Base-by-base conservation (phyloP, 2,888 invertebrate species). In the Mylabris sibirica region DNA sequence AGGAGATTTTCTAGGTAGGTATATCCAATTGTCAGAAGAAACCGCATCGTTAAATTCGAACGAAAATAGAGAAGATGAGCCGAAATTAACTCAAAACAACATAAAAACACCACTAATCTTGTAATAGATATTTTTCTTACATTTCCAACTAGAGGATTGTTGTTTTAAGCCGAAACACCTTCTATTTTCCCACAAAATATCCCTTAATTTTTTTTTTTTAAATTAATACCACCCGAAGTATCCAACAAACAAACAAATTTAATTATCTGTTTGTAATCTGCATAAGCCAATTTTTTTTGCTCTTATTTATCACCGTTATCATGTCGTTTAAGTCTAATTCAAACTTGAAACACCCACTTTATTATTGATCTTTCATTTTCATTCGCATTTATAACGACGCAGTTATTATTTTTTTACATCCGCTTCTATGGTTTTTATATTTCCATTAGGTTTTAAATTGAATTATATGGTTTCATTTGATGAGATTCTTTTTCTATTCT, bases 361-460 rank as follows among this genome's bases (percentile, higher is more conserved):
- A 53, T 53, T 57, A 57, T 57, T 26, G 57, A 57, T 57, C 26
- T 57, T 57, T 2, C 26, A 57, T 57, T 57, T 57, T 5, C 12
- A 26, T 26, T 57, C 22, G 6, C n/a, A 49, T 20, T 49, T 49
- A 20, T 20, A 20, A 49, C 49, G 49, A 49, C 20, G 49, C 49
- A 17, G 17, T n/a, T n/a, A 2, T 38, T 3, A 2, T 41, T 41
- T 20, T 49, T 20, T 20, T 20, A 60, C 64, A 20, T 38, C 38
- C 60, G 8, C 5, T 30, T 30, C 63, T 59, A 69, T 69, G 65
- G 66, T 69, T 69, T 69, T 69, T 63, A 64, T 64, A 63, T 70
- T 70, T 67, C 69, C 66, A 64, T 66, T 66, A 69, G 60, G 38
- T 69, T 59, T 66, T 61, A 70, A 70, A 67, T 70, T 70, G 64